Percentiles rank a stretch among this genome's conserved stretches.
phyloP scores from a whole-genome alignment of 2,797 vertebrate species.

The Hippoglossus hippoglossus region DNA sequence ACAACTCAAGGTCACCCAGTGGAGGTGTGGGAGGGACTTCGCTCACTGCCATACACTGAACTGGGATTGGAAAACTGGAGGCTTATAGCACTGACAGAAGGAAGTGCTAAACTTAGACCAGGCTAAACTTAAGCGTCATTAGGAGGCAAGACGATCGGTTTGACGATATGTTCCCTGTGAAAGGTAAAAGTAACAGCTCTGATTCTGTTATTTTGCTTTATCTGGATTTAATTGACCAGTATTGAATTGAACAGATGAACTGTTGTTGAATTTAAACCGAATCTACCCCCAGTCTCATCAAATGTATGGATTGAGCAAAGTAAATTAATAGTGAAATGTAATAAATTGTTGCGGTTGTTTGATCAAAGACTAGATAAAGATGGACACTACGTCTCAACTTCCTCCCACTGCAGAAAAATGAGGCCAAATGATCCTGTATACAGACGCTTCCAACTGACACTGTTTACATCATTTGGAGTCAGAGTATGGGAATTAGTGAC shows the following conservation, averaged over 20 bases:
- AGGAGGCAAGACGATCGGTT: neutral
- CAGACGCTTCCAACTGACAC: too few relatives aligned
- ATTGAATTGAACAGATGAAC: too few relatives aligned
- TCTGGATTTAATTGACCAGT: neutral
- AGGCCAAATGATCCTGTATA: too few relatives aligned
- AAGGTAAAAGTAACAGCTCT: too few relatives aligned
- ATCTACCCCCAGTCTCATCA: neutral
- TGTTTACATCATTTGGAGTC: too few relatives aligned
- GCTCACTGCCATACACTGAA: neutral
- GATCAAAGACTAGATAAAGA: too few relatives aligned
- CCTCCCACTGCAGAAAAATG: too few relatives aligned
- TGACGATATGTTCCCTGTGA: neutral
- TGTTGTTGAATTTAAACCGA: too few relatives aligned
- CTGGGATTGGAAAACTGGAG: neutral
- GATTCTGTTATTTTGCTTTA: neutral
- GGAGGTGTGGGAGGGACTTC: neutral
- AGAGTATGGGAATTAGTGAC: too few relatives aligned
- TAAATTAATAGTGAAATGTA: neutral
- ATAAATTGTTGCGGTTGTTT: too few relatives aligned
- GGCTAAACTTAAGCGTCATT: neutral
- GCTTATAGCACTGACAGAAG: neutral
- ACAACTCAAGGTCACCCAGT: conserved; percentile 9
- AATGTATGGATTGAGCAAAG: neutral
- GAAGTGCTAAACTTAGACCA: neutral
- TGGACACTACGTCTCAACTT: too few relatives aligned